Base-by-base conservation (phyloP, 2,797 vertebrate species). In the Hippopotamyrus pictus region DNA sequence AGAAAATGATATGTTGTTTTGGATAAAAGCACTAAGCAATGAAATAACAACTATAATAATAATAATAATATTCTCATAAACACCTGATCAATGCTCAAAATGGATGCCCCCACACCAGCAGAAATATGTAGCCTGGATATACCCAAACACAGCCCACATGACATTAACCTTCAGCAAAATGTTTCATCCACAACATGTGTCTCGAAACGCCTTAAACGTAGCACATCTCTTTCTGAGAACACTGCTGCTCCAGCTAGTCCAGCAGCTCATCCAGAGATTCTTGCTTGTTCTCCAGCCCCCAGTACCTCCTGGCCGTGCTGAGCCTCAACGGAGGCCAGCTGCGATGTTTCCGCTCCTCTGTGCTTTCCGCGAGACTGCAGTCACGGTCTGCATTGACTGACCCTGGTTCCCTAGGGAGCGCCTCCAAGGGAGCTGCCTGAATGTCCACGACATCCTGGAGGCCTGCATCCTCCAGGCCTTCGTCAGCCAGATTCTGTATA, bases 311-410 rank as follows among this genome's bases (percentile, higher is more conserved):
- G 17, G 96, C 93, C 3, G 92, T 94, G 91, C 95, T 90, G 1
- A 96, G 95, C 90, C 98, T 96, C 8, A 98, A 92, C 14, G 95
- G 95, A n/a, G 98, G 97, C 98, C 98, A 99, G 93, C 98, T 99
- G 83, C 94, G 92, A 91, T 96, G 96, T 33, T 94, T 96, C 79
- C 95, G 95, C 86, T 97, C 96, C 90, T 95, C 95, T n/a, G 92
- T 88, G 0, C 93, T 92, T 91, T 89, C 37, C 46, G 88, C 12
- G 90, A 93, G 91, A 37, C 95, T 93, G 1, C 94, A 91, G 88
- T 94, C 95, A 92, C 96, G 91, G 25, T 94, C 95, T 0, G 94
- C 92, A 57, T 94, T 90, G 0, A 96, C 94, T 0, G 94, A 93
- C 76, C 91, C 51, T 0, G 92, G 91, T 17, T 94, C 94, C 0